These are phyloP conservation scores for Microplitis demolitor DNA, from an alignment of 1,140 invertebrate species.

Conservation along the genomic window DNA sequence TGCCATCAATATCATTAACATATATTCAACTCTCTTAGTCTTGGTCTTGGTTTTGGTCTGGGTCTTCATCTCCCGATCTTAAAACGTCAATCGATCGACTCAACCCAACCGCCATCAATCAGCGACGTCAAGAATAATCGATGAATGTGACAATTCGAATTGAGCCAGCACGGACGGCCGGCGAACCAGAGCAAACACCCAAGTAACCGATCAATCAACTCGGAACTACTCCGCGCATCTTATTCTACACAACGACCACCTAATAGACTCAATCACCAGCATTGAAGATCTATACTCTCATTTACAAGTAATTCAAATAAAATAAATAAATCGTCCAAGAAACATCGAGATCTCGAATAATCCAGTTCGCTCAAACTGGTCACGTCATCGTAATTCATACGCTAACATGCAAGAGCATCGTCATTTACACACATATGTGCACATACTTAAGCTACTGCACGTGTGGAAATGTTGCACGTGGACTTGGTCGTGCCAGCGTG, in stretches of 20 bases:
- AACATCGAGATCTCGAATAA: too few relatives aligned
- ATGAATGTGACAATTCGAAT: slow-evolving; percentile 53
- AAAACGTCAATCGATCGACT: slow-evolving; percentile 40
- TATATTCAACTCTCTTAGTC: background rate
- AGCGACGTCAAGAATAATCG: slow-evolving; percentile 52
- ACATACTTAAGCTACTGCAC: background rate
- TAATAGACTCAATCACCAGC: slow-evolving; percentile 34
- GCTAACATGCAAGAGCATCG: background rate
- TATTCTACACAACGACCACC: background rate
- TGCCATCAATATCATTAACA: background rate
- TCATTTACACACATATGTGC: background rate
- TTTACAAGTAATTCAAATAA: background rate
- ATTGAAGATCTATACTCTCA: background rate
- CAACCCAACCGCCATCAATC: slow-evolving; percentile 44
- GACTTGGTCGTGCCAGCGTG: background rate
- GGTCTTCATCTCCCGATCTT: background rate
- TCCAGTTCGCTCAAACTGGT: background rate
- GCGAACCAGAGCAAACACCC: slow-evolving; percentile 43
- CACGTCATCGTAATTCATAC: background rate
- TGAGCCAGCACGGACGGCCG: slow-evolving; percentile 25
- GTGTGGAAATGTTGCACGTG: slow-evolving; percentile 15
- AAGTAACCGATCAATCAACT: slow-evolving; percentile 47
- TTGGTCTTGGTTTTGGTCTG: background rate
- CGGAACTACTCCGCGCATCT: slow-evolving; percentile 24
- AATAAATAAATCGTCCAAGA: background rate